Evolutionary conservation across 2,113 vertebrate species (phyloP).

Genomic region (Cinclus mexicanus): DNA sequence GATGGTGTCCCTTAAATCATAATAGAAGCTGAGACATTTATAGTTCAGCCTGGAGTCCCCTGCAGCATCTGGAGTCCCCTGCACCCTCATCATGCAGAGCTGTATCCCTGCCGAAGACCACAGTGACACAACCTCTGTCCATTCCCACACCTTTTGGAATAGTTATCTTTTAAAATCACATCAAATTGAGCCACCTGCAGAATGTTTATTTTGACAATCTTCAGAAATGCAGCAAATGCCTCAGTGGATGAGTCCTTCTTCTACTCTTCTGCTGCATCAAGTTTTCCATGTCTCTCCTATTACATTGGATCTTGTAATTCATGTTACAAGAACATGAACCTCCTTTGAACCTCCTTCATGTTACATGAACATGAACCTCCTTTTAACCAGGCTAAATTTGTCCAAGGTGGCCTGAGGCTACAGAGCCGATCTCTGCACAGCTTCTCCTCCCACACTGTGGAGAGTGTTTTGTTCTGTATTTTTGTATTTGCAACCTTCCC

Average conservation of each 20-base stretch:
- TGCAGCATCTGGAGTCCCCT: neutral
- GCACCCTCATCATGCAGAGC: neutral
- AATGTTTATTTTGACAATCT: neutral
- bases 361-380: neutral
- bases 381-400: constrained; percentile 36
- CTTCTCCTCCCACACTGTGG: neutral
- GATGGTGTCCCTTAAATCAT: neutral
- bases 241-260: neutral
- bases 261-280: neutral
- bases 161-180: neutral
- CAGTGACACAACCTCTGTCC: neutral
- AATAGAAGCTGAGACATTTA: neutral
- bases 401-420: constrained; percentile 36
- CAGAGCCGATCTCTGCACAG: neutral
- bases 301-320: neutral
- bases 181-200: neutral
- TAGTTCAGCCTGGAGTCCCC: neutral
- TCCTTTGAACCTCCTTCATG: too few relatives aligned
- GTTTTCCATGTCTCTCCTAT: constrained; percentile 34
- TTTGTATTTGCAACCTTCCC: neutral
- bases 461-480: neutral
- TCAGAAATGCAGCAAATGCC: neutral
- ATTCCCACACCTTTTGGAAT: neutral
- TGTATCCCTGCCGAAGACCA: neutral
- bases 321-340: neutral